Evolutionary conservation across 2,113 vertebrate species (phyloP).

Genomic region (Colius striatus): DNA sequence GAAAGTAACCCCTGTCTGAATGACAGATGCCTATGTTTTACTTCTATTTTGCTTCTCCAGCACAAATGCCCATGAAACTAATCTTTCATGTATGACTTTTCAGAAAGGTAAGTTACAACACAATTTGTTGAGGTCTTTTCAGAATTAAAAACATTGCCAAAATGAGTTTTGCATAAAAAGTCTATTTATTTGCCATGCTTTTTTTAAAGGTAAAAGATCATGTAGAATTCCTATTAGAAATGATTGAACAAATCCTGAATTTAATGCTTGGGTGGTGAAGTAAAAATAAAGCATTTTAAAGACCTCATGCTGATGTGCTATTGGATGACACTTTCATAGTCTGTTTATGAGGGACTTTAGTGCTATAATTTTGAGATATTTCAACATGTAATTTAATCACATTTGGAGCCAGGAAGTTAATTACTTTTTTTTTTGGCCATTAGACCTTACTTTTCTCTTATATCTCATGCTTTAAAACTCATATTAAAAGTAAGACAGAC

Average conservation of each 20-base stretch:
- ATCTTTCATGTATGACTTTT: not conserved
- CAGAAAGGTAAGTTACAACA: not conserved
- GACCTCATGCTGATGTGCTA: not conserved
- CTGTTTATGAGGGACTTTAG: not conserved
- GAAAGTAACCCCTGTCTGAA: slow-evolving; percentile 63
- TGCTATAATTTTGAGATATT: not conserved
- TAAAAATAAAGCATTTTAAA: slow-evolving; percentile 4
- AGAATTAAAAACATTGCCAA: not conserved
- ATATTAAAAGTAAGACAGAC: not conserved
- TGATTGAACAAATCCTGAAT: not conserved
- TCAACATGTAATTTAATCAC: not conserved
- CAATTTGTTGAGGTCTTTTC: not conserved
- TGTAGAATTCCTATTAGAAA: not conserved
- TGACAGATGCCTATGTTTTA: slow-evolving; percentile 38
- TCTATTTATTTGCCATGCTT: not conserved
- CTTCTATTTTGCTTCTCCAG: slow-evolving; percentile 33
- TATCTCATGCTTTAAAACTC: not conserved
- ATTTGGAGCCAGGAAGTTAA: not conserved
- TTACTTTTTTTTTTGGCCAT: not conserved
- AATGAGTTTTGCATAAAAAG: not conserved
- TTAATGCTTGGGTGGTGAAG: not conserved
- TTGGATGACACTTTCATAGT: not conserved
- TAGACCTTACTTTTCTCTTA: not conserved
- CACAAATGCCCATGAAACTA: not conserved
- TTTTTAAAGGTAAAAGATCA: not conserved